These are phyloP conservation scores for Daubentonia madagascariensis DNA, from an alignment of 2,113 vertebrate genomes.

Conservation along the genomic window DNA sequence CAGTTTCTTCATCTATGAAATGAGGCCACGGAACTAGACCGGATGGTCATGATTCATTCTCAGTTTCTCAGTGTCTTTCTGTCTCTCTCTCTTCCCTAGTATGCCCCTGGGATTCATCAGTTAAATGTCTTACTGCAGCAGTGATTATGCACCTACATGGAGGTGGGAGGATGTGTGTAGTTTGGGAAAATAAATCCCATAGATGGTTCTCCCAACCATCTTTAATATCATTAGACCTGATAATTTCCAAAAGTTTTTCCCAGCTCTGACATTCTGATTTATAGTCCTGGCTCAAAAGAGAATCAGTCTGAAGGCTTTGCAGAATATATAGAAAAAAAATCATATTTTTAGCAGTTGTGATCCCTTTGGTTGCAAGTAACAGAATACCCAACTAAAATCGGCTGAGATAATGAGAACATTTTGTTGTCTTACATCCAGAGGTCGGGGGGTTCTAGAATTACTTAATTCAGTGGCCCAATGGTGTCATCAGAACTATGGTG, in stretches of 20 bases:
- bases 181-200: neutral
- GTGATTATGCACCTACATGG: neutral
- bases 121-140: neutral
- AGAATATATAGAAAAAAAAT: neutral
- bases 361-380: neutral
- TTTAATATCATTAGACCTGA: neutral
- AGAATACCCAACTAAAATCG: neutral
- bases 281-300: neutral
- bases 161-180: neutral
- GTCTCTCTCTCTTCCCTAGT: neutral
- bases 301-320: neutral
- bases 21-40: neutral
- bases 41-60: neutral
- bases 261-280: conserved; percentile 3
- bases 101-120: neutral
- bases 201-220: neutral
- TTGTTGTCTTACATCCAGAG: conserved; percentile 21
- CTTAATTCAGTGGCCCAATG: neutral
- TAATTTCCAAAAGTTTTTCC: neutral
- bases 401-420: neutral
- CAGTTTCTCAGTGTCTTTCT: neutral
- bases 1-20: conserved; percentile 12
- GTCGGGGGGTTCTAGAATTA: neutral
- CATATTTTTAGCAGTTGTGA: neutral
- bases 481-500: neutral